These are phyloP conservation scores for Rugalucina vietnamica DNA, from an alignment of 2,888 invertebrate genomes.

Conservation along the genomic window DNA sequence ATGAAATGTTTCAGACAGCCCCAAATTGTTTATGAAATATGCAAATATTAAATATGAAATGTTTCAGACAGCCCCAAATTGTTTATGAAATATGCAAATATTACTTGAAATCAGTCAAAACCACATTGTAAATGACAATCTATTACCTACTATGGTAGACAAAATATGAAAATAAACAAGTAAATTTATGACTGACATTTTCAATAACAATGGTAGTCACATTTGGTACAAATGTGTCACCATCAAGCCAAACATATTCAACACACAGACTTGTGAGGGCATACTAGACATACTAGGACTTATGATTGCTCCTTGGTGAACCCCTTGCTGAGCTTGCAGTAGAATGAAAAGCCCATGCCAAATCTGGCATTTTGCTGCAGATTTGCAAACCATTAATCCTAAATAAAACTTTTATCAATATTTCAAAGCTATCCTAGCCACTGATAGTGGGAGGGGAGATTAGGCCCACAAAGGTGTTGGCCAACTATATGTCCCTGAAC, in stretches of 20 bases:
- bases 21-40: not conserved
- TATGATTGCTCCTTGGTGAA: no score
- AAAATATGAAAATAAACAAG: not conserved
- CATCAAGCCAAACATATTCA: no score
- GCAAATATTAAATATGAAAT: not conserved
- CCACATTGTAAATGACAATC: not conserved
- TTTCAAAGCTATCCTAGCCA: not conserved
- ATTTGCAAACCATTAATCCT: no score
- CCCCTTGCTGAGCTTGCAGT: no score
- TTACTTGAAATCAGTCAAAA: not conserved
- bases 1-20: not conserved
- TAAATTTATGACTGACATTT: slow-evolving; percentile 12
- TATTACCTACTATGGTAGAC: not conserved
- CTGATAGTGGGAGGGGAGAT: slow-evolving; percentile 8
- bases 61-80: not conserved
- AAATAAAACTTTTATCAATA: not conserved
- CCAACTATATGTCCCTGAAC: slow-evolving; percentile 29
- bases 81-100: not conserved
- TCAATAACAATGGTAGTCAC: no score
- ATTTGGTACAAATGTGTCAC: no score
- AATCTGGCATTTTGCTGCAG: no score
- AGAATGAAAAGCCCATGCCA: no score
- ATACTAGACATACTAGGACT: no score
- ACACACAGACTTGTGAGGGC: no score
- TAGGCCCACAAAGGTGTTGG: slow-evolving; percentile 5